These are phyloP conservation scores for Paramormyrops hopkinsi DNA, from an alignment of 2,797 vertebrate species.

Conservation along the genomic window DNA sequence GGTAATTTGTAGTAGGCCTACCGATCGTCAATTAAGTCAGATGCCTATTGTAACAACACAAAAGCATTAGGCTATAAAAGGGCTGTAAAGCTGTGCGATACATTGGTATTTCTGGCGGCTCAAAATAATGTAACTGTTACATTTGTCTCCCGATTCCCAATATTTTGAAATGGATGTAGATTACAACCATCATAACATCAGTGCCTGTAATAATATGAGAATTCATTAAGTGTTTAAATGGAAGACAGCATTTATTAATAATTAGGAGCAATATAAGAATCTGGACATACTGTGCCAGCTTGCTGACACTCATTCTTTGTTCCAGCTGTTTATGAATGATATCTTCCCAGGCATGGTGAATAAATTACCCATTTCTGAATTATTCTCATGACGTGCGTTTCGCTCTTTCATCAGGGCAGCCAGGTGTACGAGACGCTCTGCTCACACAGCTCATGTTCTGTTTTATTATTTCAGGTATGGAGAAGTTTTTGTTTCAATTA, in stretches of 20 bases:
- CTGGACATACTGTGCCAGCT: neutral
- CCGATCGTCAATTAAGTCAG: neutral
- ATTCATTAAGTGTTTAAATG: neutral
- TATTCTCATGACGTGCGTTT: neutral
- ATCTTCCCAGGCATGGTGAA: neutral
- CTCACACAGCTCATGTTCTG: neutral
- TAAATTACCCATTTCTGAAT: neutral
- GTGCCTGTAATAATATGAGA: neutral
- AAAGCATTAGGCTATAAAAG: neutral
- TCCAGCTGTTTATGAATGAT: neutral
- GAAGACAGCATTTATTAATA: neutral
- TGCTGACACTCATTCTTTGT: neutral
- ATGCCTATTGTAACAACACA: neutral
- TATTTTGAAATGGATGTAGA: neutral
- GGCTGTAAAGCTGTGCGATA: neutral
- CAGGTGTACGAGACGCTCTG: neutral
- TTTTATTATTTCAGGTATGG: neutral
- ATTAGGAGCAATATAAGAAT: neutral
- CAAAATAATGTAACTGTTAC: neutral
- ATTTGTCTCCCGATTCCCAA: neutral
- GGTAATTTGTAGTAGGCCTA: neutral
- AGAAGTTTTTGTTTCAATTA: neutral
- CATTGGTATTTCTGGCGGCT: neutral
- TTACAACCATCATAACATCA: neutral
- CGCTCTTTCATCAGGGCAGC: neutral